phyloP scores from a whole-genome alignment of 2,113 vertebrate genomes.

The Mus spicilegus region DNA sequence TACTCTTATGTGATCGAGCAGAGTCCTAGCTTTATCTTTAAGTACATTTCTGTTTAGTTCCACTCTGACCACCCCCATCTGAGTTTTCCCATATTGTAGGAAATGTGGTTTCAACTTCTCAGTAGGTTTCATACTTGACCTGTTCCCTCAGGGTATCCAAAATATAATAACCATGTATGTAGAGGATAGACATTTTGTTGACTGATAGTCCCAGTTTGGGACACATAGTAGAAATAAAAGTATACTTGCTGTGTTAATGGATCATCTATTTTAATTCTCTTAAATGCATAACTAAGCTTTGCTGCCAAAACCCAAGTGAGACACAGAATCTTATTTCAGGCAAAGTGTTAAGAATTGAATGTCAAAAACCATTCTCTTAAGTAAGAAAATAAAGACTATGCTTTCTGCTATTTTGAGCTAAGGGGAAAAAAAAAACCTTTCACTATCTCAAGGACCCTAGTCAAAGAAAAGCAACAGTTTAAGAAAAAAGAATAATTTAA shows the following conservation, averaged over 20 bases:
- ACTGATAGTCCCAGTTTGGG: not conserved
- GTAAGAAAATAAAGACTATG: constrained; percentile 7
- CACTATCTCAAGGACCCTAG: constrained; percentile 50
- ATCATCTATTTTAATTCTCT: not conserved
- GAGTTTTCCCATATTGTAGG: not conserved
- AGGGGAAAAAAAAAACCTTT: not conserved
- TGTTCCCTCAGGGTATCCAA: not conserved
- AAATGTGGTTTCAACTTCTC: not conserved
- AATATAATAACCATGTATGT: not conserved
- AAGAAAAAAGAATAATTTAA: constrained; percentile 45
- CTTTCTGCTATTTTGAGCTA: constrained; percentile 20
- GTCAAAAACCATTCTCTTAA: constrained; percentile 46
- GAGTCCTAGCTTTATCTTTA: not conserved
- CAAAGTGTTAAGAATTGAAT: constrained; percentile 40
- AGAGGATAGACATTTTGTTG: not conserved
- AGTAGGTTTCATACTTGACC: not conserved
- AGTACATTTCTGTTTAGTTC: not conserved
- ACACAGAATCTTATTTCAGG: constrained; percentile 30
- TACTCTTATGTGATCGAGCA: not conserved
- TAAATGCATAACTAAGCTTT: not conserved
- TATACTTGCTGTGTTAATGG: not conserved
- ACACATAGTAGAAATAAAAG: not conserved
- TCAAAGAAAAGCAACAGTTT: constrained; percentile 25
- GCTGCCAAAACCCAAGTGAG: not conserved
- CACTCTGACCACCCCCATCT: not conserved